Base-by-base conservation (phyloP, 2,113 vertebrate genomes). In the Neolamprologus longior region DNA sequence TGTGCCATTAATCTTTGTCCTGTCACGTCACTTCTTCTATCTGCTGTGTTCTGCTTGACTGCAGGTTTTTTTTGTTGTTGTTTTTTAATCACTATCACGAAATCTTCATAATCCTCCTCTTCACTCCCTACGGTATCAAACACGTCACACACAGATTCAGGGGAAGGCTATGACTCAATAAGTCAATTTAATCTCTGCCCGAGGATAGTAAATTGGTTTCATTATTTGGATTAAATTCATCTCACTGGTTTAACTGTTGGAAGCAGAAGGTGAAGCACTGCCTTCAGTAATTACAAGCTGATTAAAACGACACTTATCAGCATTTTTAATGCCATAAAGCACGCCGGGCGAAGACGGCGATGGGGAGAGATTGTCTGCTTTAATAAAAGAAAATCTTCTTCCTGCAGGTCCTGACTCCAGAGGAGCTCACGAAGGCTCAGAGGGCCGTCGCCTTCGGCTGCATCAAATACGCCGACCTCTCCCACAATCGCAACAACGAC, bases 391-490 rank as follows among this genome's bases (percentile, higher is more conserved):
- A n/a, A 85, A 58, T 24, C 10, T 3, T 83, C 42, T 42, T 1
- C 2, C 12, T 83, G 12, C 89, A 97, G 97, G 96, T 97, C 14
- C 79, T 99, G 91, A 98, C 96, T 0, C 89, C 96, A 2, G 97
- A 98, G 28, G 98, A 99, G 93, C 88, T 99, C 88, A 89, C 79
- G 7, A 97, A 96, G 87, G 98, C 98, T 12, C 98, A 99, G 96
- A 97, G 86, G 0, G 96, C 99, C 0, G 98, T 99, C 0, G 98
- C 98, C 1, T 99, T 98, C 13, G 99, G 99, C 15, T 99, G 99
- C 85, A 98, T 99, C 89, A 99, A 98, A 58, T 99, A 99, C 1
- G 98, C 98, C n/a, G 99, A 99, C 92, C 97, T 99, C 11, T 99
- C 97, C 10, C 98, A 99, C 95, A 99, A 99, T 92, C 97, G 99